Conservation (phyloP, 2,888 invertebrate species). For the Lochmaea capreae region DNA sequence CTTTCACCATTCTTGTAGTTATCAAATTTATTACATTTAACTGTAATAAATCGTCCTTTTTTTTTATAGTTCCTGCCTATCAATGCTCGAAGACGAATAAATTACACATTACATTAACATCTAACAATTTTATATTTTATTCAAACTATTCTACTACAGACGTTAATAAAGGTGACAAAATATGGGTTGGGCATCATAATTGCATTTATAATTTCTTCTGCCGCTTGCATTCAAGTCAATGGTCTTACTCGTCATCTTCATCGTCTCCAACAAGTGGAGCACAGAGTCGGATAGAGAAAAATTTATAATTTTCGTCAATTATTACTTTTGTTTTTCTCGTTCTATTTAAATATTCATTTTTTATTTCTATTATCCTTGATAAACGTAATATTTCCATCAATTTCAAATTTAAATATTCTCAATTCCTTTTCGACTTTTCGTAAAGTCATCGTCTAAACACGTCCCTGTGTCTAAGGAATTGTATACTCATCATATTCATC, state of each 20-base stretch:
- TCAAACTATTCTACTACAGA: slow-evolving; percentile 16
- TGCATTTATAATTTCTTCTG: slow-evolving; percentile 43
- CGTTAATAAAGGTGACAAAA: slow-evolving; percentile 24
- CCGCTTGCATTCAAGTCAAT: slow-evolving; percentile 26
- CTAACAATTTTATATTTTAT: slow-evolving; percentile 7
- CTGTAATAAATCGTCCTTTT: no score
- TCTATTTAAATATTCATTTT: no score
- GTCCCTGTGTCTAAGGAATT: not conserved
- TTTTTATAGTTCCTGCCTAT: no score
- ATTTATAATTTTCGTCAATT: not conserved
- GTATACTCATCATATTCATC: slow-evolving; percentile 19
- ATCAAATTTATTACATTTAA: no score
- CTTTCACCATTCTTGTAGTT: no score
- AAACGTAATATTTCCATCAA: no score
- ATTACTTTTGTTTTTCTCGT: no score
- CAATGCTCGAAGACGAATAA: not conserved
- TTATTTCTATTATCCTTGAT: no score
- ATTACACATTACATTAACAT: not conserved
- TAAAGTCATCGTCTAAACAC: not conserved
- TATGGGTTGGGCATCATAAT: slow-evolving; percentile 41
- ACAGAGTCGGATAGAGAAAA: not conserved
- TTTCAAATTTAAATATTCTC: no score
- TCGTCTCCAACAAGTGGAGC: not conserved
- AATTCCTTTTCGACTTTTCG: not conserved
- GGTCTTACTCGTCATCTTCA: slow-evolving; percentile 14